Conservation (phyloP, 2,113 vertebrate genomes). For the Neogale vison region DNA sequence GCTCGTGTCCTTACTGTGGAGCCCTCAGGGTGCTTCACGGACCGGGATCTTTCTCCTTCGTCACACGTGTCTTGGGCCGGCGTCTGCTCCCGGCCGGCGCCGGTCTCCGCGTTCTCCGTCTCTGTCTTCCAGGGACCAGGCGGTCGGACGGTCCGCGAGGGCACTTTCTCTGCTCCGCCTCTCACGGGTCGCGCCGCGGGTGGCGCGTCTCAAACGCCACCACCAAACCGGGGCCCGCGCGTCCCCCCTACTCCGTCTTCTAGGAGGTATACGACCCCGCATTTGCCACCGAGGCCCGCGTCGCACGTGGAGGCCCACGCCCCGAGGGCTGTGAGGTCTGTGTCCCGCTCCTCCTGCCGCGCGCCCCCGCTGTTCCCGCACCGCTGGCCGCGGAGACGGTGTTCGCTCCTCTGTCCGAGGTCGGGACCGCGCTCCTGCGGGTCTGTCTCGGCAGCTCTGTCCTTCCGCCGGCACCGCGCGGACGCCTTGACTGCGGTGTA, state of each 20-base stretch:
- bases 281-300: background rate
- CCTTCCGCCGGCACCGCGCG: no score
- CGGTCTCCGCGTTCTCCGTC: background rate
- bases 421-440: rapidly evolving
- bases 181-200: rapidly evolving
- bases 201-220: rapidly evolving
- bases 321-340: background rate
- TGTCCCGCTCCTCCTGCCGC: rapidly evolving
- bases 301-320: rapidly evolving
- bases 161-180: background rate
- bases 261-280: rapidly evolving
- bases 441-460: background rate
- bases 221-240: background rate
- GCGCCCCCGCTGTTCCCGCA: rapidly evolving
- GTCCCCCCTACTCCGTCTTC: background rate
- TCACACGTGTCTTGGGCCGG: background rate
- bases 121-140: background rate
- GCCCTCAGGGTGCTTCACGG: background rate
- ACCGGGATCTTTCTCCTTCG: background rate
- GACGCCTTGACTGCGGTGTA: no score
- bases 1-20: background rate
- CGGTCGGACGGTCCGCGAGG: no score
- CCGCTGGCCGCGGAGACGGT: rapidly evolving
- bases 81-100: background rate
- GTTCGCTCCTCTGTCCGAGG: no score